Evolutionary conservation across 2,113 vertebrate genomes (phyloP).

Genomic region (Ia io): DNA sequence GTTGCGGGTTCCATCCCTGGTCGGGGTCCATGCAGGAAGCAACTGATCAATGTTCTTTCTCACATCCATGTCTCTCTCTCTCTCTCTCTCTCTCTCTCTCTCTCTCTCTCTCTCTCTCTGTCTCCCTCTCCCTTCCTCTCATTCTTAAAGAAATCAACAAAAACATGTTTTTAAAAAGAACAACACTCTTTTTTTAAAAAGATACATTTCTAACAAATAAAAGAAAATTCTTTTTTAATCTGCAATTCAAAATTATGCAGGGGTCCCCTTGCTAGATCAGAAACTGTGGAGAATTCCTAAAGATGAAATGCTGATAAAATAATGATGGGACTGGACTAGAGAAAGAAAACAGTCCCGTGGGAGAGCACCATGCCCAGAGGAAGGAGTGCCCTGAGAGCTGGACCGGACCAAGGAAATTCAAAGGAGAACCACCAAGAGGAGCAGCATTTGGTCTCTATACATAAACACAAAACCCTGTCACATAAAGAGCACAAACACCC

Average conservation of each 20-base stretch:
- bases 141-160: background rate
- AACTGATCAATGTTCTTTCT: too few species aligned
- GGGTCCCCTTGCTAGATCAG: background rate
- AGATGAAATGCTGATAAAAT: background rate
- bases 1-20: background rate
- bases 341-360: background rate
- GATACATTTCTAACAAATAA: slow-evolving; percentile 18
- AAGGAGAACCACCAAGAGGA: background rate
- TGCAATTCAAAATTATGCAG: slow-evolving; percentile 16
- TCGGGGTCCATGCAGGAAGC: background rate
- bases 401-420: background rate
- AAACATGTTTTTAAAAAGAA: background rate
- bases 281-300: slow-evolving; percentile 18
- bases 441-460: background rate
- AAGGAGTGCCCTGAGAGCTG: background rate
- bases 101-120: too few species aligned
- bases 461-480: background rate
- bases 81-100: too few species aligned
- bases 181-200: background rate
- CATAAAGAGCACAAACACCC: background rate
- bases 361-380: background rate
- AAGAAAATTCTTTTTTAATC: slow-evolving; percentile 6
- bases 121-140: too few species aligned
- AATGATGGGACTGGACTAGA: background rate
- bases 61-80: too few species aligned